These are phyloP conservation scores for Pegoplata infirma DNA, from an alignment of 2,888 invertebrate species.

Conservation along the genomic window DNA sequence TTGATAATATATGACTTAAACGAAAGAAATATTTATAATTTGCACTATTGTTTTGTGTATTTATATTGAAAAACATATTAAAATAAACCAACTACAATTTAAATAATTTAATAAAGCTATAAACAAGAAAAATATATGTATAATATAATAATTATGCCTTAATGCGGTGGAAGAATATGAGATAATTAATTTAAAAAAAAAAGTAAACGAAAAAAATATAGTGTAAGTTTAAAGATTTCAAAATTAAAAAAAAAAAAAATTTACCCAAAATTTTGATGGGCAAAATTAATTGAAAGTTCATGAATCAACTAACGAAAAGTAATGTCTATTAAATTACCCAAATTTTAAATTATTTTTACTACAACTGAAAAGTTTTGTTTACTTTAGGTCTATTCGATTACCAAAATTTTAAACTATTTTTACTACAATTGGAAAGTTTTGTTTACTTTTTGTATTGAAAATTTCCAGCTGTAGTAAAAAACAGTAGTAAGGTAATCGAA, in stretches of 20 bases:
- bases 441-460: too few species aligned
- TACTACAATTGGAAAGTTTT: too few species aligned
- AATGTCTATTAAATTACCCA: too few species aligned
- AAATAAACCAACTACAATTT: slow-evolving; percentile 20
- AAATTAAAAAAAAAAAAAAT: not conserved
- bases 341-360: too few species aligned
- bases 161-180: slow-evolving; percentile 46
- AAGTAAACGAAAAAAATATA: not conserved
- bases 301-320: too few species aligned
- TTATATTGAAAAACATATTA: slow-evolving; percentile 16
- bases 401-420: too few species aligned
- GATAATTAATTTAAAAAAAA: slow-evolving; percentile 27
- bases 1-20: slow-evolving; percentile 9
- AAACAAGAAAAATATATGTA: slow-evolving; percentile 19
- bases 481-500: too few species aligned
- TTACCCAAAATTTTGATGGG: not conserved
- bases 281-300: not conserved
- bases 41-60: slow-evolving; percentile 37
- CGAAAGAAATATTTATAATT: slow-evolving; percentile 21
- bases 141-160: slow-evolving; percentile 29
- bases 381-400: too few species aligned
- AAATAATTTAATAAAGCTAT: slow-evolving; percentile 52
- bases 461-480: too few species aligned
- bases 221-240: not conserved
- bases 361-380: too few species aligned